Percentiles rank a stretch among this genome's conserved stretches.
Conservation (phyloP, 2,113 vertebrate genomes). For the Panthera leo region DNA sequence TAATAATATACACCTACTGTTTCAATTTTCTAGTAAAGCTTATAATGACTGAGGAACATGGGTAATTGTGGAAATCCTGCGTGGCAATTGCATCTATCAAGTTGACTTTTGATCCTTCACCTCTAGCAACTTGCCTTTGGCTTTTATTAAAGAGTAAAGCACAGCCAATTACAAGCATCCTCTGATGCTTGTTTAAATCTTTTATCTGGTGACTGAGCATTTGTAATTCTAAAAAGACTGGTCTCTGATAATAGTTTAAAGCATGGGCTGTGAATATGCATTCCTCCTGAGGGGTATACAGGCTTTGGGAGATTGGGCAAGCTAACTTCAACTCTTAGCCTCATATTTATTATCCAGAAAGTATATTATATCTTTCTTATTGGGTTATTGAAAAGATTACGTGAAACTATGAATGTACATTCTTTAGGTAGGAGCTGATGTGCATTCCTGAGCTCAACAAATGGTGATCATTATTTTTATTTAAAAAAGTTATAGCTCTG, state of each 20-base stretch:
- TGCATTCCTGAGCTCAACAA: not conserved
- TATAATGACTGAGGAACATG: not conserved
- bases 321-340: not conserved
- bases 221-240: not conserved
- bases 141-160: not conserved
- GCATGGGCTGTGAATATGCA: not conserved
- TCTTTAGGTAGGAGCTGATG: not conserved
- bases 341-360: not conserved
- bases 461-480: not conserved
- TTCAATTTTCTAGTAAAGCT: conserved; percentile 36
- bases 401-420: not conserved
- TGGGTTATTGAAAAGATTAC: conserved; percentile 2
- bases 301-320: not conserved
- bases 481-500: not conserved
- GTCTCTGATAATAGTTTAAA: not conserved
- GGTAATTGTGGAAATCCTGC: not conserved
- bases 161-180: not conserved
- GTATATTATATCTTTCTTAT: not conserved
- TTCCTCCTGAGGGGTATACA: not conserved
- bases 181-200: not conserved
- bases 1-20: conserved; percentile 23
- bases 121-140: not conserved
- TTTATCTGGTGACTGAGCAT: not conserved
- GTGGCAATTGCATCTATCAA: not conserved
- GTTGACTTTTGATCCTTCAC: not conserved